Conservation (phyloP, 2,113 vertebrate genomes). For the Elgaria multicarinata region DNA sequence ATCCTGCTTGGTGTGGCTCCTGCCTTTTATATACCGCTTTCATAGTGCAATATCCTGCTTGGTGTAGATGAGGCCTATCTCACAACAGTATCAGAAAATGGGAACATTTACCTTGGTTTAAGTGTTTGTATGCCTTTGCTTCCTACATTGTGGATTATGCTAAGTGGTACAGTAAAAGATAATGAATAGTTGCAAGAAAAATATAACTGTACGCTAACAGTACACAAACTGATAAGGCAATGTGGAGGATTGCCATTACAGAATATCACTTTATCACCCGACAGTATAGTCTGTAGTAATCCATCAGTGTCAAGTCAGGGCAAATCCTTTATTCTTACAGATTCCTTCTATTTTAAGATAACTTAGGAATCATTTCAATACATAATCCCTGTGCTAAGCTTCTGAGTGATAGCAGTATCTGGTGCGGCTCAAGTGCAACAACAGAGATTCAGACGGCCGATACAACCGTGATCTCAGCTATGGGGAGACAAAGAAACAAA, state of each 20-base stretch:
- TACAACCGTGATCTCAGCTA: slow-evolving; percentile 61
- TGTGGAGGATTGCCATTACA: slow-evolving; percentile 36
- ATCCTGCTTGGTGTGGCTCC: no score
- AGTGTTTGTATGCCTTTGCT: slow-evolving; percentile 38
- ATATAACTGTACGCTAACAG: not conserved
- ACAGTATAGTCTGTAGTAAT: slow-evolving; percentile 40
- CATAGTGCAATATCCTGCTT: no score
- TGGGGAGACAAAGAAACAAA: slow-evolving; percentile 46
- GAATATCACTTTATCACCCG: slow-evolving; percentile 57
- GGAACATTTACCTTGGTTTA: slow-evolving; percentile 55
- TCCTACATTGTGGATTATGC: slow-evolving; percentile 49
- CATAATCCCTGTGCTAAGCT: slow-evolving; percentile 63
- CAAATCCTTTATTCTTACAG: slow-evolving; percentile 59
- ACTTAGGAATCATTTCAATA: slow-evolving; percentile 69
- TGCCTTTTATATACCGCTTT: no score
- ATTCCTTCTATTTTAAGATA: slow-evolving; percentile 57
- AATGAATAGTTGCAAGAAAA: slow-evolving; percentile 52
- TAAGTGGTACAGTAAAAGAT: slow-evolving; percentile 43
- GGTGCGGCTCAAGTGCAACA: slow-evolving; percentile 46
- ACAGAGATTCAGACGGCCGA: slow-evolving; percentile 62
- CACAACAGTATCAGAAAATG: slow-evolving; percentile 9
- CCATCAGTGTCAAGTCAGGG: slow-evolving; percentile 56
- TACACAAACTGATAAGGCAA: slow-evolving; percentile 49
- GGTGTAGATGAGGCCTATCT: no score
- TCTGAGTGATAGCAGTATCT: slow-evolving; percentile 59